phyloP scores from a whole-genome alignment of 2,113 vertebrate species.

The Myodes glareolus region DNA sequence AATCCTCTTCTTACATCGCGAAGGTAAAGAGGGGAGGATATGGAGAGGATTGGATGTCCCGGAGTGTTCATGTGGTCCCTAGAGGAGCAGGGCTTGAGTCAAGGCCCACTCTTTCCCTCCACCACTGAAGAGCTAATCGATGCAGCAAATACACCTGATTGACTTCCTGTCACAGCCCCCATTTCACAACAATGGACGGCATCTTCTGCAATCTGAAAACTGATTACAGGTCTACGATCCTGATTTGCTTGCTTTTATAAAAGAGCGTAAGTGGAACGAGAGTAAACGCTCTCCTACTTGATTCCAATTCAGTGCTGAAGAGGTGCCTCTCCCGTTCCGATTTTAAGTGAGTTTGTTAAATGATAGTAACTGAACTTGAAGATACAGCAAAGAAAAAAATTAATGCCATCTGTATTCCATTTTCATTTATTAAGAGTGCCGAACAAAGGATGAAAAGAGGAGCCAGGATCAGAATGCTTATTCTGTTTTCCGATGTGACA shows the following conservation, averaged over 20 bases:
- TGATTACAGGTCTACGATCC: slow-evolving; percentile 71
- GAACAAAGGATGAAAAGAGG: slow-evolving; percentile 49
- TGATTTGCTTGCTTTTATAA: slow-evolving; percentile 11
- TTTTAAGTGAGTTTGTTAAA: slow-evolving; percentile 65
- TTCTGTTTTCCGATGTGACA: neutral
- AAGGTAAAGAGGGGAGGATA: neutral
- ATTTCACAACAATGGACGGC: slow-evolving; percentile 78
- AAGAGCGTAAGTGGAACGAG: slow-evolving; percentile 50
- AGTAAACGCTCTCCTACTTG: slow-evolving; percentile 44
- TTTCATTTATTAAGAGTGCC: slow-evolving; percentile 57
- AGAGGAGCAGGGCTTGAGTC: slow-evolving; percentile 52
- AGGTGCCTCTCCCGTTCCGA: slow-evolving; percentile 12
- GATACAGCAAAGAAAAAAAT: slow-evolving; percentile 56
- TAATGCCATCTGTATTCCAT: slow-evolving; percentile 43
- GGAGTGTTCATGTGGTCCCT: neutral
- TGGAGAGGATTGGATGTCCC: neutral
- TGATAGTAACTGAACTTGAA: slow-evolving; percentile 60
- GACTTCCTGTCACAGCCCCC: slow-evolving; percentile 79
- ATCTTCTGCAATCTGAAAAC: slow-evolving; percentile 80
- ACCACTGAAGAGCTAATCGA: slow-evolving; percentile 73
- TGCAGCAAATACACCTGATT: slow-evolving; percentile 77
- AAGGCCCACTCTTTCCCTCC: neutral
- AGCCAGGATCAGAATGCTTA: neutral
- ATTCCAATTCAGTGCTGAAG: slow-evolving; percentile 24
- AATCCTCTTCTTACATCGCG: slow-evolving; percentile 33